Percentiles rank a stretch among this genome's conserved stretches.
These are phyloP conservation scores for Lottia scabra DNA, from an alignment of 2,888 invertebrate genomes.

Conservation along the genomic window DNA sequence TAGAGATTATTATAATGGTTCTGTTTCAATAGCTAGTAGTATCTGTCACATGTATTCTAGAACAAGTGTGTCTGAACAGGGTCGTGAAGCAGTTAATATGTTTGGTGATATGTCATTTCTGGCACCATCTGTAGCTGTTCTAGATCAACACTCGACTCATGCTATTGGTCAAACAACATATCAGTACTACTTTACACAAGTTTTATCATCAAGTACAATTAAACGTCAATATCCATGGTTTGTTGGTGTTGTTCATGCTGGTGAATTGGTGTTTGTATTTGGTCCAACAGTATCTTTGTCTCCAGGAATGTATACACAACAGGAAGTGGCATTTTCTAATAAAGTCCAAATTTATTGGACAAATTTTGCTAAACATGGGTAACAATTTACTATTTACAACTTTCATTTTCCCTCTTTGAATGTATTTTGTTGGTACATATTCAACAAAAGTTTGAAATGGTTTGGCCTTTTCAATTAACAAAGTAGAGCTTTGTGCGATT, in stretches of 20 bases:
- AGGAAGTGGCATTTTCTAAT: slow-evolving; percentile 83
- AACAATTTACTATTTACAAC: slow-evolving; percentile 35
- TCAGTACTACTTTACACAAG: slow-evolving; percentile 26
- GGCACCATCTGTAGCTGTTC: slow-evolving; percentile 20
- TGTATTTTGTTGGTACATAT: no score
- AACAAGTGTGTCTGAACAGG: slow-evolving; percentile 11
- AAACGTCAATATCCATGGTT: slow-evolving; percentile 14
- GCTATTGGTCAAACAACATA: slow-evolving; percentile 11
- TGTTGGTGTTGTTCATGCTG: slow-evolving; percentile 21
- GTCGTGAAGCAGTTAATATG: slow-evolving; percentile 21
- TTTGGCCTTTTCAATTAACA: no score
- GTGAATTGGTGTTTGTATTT: slow-evolving; percentile 24
- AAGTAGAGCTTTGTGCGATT: no score
- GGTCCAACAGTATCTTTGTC: slow-evolving; percentile 67
- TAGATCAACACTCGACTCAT: slow-evolving; percentile 11
- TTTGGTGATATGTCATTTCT: slow-evolving; percentile 32
- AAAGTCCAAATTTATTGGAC: slow-evolving; percentile 94
- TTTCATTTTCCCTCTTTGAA: no score
- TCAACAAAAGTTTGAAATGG: no score
- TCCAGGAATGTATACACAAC: background rate
- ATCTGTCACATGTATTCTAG: slow-evolving; percentile 15
- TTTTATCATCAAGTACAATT: background rate
- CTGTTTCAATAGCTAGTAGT: slow-evolving; percentile 5
- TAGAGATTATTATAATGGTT: slow-evolving; percentile 22
- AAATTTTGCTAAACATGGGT: slow-evolving; percentile 95